Evolutionary conservation across 1,140 invertebrate species (phyloP).

Genomic region (Platorchestia sp.): DNA sequence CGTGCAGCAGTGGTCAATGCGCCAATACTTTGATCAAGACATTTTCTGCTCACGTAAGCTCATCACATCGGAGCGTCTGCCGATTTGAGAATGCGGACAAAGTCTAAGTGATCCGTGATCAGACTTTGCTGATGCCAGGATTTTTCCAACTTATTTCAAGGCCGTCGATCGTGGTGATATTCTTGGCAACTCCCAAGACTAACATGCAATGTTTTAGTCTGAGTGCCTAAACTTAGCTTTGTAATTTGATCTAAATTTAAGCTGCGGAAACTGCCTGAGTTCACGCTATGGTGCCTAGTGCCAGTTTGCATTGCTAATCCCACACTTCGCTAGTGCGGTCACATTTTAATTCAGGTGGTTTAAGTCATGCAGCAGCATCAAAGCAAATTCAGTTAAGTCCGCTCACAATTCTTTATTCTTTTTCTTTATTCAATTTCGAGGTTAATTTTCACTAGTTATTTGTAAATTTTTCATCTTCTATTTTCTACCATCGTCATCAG

Average conservation of each 20-base stretch:
- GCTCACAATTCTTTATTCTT: neutral
- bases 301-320: neutral
- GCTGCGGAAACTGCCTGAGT: neutral
- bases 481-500: neutral
- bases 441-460: neutral
- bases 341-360: neutral
- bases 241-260: neutral
- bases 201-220: neutral
- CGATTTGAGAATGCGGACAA: constrained; percentile 29
- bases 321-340: no score
- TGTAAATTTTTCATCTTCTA: neutral
- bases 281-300: neutral
- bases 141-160: neutral
- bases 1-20: neutral
- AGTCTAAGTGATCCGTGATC: constrained; percentile 28
- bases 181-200: neutral
- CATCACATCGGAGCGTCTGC: neutral
- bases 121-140: neutral
- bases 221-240: neutral
- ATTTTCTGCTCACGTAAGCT: constrained; percentile 8
- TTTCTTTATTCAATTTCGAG: neutral
- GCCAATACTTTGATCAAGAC: constrained; percentile 27
- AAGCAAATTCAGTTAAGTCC: neutral
- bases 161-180: neutral
- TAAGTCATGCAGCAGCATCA: neutral